These are phyloP conservation scores for Ephydatia muelleri DNA, from an alignment of 37 sponge, comb jelly and placozoan genomes.

Conservation along the genomic window DNA sequence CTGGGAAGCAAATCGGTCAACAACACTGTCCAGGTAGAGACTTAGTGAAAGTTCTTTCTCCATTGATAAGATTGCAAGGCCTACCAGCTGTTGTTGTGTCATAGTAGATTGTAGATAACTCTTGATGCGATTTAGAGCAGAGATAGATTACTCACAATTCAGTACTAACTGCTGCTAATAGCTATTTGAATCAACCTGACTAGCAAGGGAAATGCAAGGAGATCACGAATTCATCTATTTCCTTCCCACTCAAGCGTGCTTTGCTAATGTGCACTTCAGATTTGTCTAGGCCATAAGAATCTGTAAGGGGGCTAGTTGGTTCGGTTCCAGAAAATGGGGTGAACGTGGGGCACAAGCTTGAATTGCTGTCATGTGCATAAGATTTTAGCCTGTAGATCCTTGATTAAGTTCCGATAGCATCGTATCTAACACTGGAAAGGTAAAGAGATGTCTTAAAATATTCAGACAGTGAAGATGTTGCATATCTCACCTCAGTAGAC, in stretches of 20 bases:
- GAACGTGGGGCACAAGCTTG: conserved; percentile 41
- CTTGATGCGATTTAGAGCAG: conserved; percentile 55
- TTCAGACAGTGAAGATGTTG: conserved; percentile 2
- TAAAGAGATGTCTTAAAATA: conserved; percentile 11
- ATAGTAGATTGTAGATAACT: conserved; percentile 42
- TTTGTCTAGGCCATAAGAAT: conserved; percentile 35
- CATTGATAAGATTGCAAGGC: conserved; percentile 37
- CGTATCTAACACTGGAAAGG: conserved; percentile 42
- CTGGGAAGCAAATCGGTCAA: too few relatives aligned
- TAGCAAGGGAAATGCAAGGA: conserved; percentile 21
- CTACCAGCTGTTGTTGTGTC: conserved; percentile 28
- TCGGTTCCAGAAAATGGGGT: conserved; percentile 16
- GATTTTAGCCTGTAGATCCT: conserved; percentile 18
- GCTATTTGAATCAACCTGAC: conserved; percentile 31
- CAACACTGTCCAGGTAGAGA: too few relatives aligned
- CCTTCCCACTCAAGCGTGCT: conserved; percentile 24
- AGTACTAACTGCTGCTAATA: conserved; percentile 54
- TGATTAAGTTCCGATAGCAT: neutral
- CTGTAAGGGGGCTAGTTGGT: conserved; percentile 29
- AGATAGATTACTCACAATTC: conserved; percentile 63
- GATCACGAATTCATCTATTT: conserved; percentile 1
- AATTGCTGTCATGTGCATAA: conserved; percentile 35
- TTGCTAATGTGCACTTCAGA: conserved; percentile 35
- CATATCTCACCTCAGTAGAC: conserved; percentile 32
- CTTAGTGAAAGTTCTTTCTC: conserved; percentile 36